Evolutionary conservation across 35 echinoderm and acorn worm genomes (phyloP).

Genomic region (Eucidaris tribuloides): DNA sequence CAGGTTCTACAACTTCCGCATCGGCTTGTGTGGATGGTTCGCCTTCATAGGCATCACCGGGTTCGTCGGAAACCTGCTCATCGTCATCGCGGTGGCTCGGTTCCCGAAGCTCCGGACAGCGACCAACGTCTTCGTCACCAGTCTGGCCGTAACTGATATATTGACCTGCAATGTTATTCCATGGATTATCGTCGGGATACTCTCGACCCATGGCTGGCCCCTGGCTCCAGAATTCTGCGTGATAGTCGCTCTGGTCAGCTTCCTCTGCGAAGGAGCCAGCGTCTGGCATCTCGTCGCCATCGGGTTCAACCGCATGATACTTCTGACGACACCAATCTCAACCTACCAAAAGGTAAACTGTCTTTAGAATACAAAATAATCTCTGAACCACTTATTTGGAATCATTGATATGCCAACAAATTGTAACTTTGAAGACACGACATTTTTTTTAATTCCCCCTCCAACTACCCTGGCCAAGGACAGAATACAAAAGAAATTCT

Average conservation of each 20-base stretch:
- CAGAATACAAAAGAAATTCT: too few relatives aligned
- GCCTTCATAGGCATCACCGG: constrained; percentile 44
- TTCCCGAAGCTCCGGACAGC: constrained; percentile 51
- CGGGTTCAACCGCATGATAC: constrained; percentile 5
- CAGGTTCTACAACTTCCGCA: neutral
- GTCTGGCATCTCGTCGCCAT: constrained; percentile 10
- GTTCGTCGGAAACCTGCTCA: constrained; percentile 67
- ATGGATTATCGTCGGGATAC: neutral
- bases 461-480: too few relatives aligned
- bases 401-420: too few relatives aligned
- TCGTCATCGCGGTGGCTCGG: constrained; percentile 44
- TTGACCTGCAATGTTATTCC: constrained; percentile 37
- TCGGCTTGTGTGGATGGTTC: neutral
- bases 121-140: constrained; percentile 64
- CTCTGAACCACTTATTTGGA: too few relatives aligned
- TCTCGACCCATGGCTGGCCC: neutral
- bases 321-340: neutral
- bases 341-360: neutral
- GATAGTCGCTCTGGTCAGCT: neutral
- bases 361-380: too few relatives aligned
- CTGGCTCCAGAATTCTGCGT: neutral
- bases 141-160: constrained; percentile 63
- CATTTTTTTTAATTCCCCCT: too few relatives aligned
- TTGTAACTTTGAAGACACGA: too few relatives aligned
- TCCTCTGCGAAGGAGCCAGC: neutral